Conservation (phyloP, 2,797 vertebrate species). For the Alcedo quadribrachys region DNA sequence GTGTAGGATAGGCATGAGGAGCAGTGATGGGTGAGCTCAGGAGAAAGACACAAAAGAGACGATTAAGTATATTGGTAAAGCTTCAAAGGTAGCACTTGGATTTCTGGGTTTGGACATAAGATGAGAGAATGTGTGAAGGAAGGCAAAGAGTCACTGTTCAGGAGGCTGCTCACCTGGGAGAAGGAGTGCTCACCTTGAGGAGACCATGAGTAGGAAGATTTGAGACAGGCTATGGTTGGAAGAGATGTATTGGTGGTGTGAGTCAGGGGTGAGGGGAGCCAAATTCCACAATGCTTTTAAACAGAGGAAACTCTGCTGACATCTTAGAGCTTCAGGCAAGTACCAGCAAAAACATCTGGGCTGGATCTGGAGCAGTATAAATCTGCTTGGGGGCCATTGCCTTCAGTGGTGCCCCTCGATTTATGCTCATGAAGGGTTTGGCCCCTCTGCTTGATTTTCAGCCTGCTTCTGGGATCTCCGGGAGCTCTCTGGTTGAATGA, state of each 20-base stretch:
- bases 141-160: not conserved
- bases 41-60: not conserved
- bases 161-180: not conserved
- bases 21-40: not conserved
- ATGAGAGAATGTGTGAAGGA: not conserved
- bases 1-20: not conserved
- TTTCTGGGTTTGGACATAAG: not conserved
- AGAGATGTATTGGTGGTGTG: constrained; percentile 14
- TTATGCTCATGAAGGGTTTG: not conserved
- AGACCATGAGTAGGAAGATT: not conserved
- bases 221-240: not conserved
- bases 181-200: not conserved
- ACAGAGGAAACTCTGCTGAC: constrained; percentile 24
- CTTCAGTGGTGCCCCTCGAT: not conserved
- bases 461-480: not conserved
- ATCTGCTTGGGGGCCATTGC: not conserved
- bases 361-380: constrained; percentile 16
- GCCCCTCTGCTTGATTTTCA: not conserved
- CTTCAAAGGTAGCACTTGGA: not conserved
- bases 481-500: not conserved
- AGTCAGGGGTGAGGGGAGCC: not conserved
- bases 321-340: constrained; percentile 46
- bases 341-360: constrained; percentile 53
- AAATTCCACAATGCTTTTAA: constrained; percentile 46
- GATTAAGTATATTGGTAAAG: not conserved